Evolutionary conservation across 1,140 invertebrate genomes (phyloP).

Genomic region (Camponotus vicinus): DNA sequence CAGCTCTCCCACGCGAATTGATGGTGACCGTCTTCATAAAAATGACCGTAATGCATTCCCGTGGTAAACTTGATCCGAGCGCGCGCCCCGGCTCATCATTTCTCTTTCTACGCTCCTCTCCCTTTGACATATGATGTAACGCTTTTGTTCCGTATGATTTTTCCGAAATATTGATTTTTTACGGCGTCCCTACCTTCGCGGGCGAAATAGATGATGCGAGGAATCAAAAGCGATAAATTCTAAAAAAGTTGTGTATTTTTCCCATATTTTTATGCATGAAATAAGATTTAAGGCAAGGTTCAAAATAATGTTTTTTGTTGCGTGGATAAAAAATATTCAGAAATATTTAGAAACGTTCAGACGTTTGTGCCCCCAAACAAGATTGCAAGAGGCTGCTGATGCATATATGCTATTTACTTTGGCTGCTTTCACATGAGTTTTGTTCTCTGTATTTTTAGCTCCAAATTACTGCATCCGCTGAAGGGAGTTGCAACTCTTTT

Average conservation of each 20-base stretch:
- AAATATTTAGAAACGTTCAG: not conserved
- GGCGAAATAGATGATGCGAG: not conserved
- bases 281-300: not conserved
- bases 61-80: conserved; percentile 56
- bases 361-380: not conserved
- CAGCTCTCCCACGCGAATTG: conserved; percentile 71
- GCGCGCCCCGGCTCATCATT: conserved; percentile 19
- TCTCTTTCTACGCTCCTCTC: conserved; percentile 5
- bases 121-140: conserved; percentile 11
- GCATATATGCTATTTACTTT: not conserved
- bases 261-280: not conserved
- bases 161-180: not conserved
- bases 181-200: too few relatives aligned
- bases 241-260: conserved; percentile 2
- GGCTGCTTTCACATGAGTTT: not conserved
- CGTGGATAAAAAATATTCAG: not conserved
- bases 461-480: not conserved
- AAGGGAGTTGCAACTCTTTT: not conserved
- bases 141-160: not conserved
- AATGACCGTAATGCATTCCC: conserved; percentile 75
- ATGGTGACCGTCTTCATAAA: conserved; percentile 75
- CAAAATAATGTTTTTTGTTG: too few relatives aligned
- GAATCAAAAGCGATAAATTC: not conserved
- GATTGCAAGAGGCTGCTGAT: not conserved
- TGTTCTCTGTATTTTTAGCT: not conserved